phyloP scores from a whole-genome alignment of 1,140 invertebrate species.

The Tetragonula clypearis region DNA sequence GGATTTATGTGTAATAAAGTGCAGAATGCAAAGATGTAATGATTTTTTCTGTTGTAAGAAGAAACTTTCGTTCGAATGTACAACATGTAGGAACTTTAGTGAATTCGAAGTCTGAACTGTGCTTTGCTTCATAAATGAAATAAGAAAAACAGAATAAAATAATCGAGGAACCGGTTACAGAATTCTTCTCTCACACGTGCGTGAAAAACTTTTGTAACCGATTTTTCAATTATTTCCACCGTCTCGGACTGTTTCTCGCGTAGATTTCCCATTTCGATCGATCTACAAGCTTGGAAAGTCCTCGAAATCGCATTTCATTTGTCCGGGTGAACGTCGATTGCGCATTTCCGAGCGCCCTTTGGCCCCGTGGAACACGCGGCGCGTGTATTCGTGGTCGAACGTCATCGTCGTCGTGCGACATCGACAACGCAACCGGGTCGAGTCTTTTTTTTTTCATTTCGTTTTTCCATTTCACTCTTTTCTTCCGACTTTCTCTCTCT shows the following conservation, averaged over 20 bases:
- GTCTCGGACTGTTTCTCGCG: not conserved
- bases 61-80: too few relatives aligned
- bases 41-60: too few relatives aligned
- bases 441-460: constrained; percentile 13
- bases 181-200: not conserved
- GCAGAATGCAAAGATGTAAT: too few relatives aligned
- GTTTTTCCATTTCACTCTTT: not conserved
- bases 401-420: not conserved
- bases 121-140: too few relatives aligned
- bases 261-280: not conserved
- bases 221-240: not conserved
- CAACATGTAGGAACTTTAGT: too few relatives aligned
- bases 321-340: not conserved
- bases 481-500: not conserved
- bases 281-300: not conserved
- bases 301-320: not conserved
- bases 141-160: not conserved
- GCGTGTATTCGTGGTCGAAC: not conserved
- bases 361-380: not conserved
- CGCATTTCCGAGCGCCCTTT: not conserved
- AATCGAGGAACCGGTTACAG: too few relatives aligned
- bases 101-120: too few relatives aligned
- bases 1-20: too few relatives aligned
- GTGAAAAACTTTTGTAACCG: not conserved
- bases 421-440: not conserved